Percentiles rank a stretch among this genome's conserved stretches.
Conservation (phyloP, 1,140 invertebrate genomes). For the Cryptotermes secundus region DNA sequence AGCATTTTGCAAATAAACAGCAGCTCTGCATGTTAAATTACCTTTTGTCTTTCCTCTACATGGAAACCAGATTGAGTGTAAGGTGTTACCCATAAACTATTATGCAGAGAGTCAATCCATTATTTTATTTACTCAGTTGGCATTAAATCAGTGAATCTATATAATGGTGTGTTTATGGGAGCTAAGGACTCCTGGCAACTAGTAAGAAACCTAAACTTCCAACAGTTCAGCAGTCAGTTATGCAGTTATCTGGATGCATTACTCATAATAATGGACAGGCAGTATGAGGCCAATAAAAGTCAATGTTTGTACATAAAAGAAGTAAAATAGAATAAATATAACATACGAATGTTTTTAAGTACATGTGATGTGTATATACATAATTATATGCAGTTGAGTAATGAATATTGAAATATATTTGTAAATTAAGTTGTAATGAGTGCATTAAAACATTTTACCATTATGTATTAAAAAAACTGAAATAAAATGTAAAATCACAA, state of each 20-base stretch:
- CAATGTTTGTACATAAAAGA: conserved; percentile 30
- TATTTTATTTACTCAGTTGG: not conserved
- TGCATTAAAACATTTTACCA: conserved; percentile 28
- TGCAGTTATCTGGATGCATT: not conserved
- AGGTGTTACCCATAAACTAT: too few relatives aligned
- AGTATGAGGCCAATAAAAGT: conserved; percentile 9
- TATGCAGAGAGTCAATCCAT: not conserved
- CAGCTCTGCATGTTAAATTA: too few relatives aligned
- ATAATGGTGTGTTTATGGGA: not conserved
- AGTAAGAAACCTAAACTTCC: not conserved
- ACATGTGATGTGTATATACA: conserved; percentile 30
- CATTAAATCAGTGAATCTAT: not conserved
- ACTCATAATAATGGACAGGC: not conserved
- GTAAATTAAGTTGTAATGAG: conserved; percentile 31
- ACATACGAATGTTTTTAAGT: conserved; percentile 29
- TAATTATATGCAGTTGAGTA: conserved; percentile 30
- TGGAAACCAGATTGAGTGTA: too few relatives aligned
- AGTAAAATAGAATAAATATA: conserved; percentile 15
- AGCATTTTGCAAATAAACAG: too few relatives aligned
- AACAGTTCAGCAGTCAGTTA: not conserved
- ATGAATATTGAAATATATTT: conserved; percentile 30
- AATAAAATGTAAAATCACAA: conserved; percentile 21
- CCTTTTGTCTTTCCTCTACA: too few relatives aligned
- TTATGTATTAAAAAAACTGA: conserved; percentile 28
- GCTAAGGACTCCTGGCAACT: not conserved